Evolutionary conservation across 2,888 invertebrate species (phyloP), one percentile per base, ranked within the genome.

Genomic region (Oxycera nigricornis): DNA sequence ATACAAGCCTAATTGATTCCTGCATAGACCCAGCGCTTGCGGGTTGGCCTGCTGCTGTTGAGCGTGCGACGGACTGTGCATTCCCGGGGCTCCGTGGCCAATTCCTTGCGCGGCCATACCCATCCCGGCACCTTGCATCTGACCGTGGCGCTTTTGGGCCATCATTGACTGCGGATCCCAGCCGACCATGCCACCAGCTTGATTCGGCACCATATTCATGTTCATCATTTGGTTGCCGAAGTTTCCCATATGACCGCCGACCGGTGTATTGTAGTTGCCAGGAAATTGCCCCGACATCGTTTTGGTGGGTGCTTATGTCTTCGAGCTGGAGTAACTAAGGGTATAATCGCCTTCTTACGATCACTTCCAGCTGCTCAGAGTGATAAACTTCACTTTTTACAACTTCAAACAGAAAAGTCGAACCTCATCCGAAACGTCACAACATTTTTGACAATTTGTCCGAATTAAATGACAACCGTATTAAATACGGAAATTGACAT

Each of bases 241-340:
- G 62, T 80, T 81, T 1, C 79, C 81, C 2, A 81, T 79, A 76
- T 82, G 81, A 0, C 80, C 80, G 17, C 80, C 80, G 11, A 80
- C 79, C 14, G 81, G 81, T 46, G 79, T 82, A 68, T 80, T 80
- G 75, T 80, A 82, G 3, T 80, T 80, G 9, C 80, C 80, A 7
- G 82, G 80, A 79, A 81, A 82, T 77, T 82, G 81, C 0, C 81
- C 81, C 4, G 82, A 80, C 82, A 82, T 82, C 57, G n/a, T n/a
- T n/a, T n/a, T n/a, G n/a, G n/a, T n/a, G n/a, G n/a, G n/a, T n/a
- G n/a, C n/a, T 52, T 75, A n/a, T n/a, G n/a, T n/a, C n/a, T n/a
- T n/a, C n/a, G n/a, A n/a, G n/a, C n/a, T n/a, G n/a, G n/a, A n/a
- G n/a, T n/a, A n/a, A n/a, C n/a, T n/a, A n/a, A n/a, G n/a, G n/a